These are phyloP conservation scores for Hexactinellida sp. DNA, from an alignment of 37 sponge, comb jelly and placozoan species.

Conservation along the genomic window DNA sequence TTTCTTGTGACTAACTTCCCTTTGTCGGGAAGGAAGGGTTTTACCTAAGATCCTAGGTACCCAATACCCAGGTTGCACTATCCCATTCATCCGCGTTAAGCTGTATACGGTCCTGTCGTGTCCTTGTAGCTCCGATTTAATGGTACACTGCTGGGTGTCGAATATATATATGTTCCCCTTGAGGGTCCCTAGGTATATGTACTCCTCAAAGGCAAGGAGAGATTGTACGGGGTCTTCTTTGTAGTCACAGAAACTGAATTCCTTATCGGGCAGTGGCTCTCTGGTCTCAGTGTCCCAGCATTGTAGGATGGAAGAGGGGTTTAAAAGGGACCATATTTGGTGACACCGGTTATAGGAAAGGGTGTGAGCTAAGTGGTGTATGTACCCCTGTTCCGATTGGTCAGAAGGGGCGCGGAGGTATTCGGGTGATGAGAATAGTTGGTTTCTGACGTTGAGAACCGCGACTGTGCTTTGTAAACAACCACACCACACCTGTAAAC, in stretches of 20 bases:
- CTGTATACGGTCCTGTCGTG: constrained; percentile 14
- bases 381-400: background rate
- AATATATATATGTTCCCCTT: background rate
- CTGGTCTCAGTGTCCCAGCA: constrained; percentile 35
- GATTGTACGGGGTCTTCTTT: constrained; percentile 5
- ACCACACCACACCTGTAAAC: constrained; percentile 1
- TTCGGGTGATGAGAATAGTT: background rate
- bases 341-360: background rate
- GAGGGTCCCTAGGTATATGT: background rate
- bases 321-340: constrained; percentile 34
- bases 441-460: background rate
- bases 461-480: constrained; percentile 19
- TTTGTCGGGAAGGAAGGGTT: background rate
- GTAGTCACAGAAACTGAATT: background rate
- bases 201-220: background rate
- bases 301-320: constrained; percentile 29
- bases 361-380: constrained; percentile 6
- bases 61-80: constrained; percentile 1
- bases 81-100: background rate
- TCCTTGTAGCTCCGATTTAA: background rate
- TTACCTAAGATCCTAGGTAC: background rate
- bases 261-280: constrained; percentile 9
- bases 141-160: background rate
- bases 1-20: background rate
- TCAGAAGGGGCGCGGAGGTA: background rate